Conservation (phyloP, 2,113 vertebrate species). For the Marmota monax region DNA sequence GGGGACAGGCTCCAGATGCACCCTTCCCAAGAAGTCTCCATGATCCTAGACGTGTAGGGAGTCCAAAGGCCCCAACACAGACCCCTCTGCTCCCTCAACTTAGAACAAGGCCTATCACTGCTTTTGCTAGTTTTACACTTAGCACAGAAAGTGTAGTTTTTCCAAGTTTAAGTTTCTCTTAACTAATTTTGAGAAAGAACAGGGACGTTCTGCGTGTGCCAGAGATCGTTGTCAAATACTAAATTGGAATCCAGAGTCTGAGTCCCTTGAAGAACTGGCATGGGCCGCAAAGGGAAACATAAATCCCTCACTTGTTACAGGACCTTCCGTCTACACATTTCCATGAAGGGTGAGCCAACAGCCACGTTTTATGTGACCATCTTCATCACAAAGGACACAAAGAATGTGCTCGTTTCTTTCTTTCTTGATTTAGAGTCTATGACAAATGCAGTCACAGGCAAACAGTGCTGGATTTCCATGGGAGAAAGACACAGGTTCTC, state of each 20-base stretch:
- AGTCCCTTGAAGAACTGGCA: not conserved
- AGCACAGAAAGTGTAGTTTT: not conserved
- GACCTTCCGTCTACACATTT: not conserved
- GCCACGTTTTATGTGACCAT: not conserved
- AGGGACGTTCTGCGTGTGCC: not conserved
- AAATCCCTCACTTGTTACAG: not conserved
- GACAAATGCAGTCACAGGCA: not conserved
- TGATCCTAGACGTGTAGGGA: not conserved
- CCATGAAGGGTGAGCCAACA: not conserved
- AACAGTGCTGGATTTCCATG: not conserved
- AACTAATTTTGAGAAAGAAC: not conserved
- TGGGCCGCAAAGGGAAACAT: not conserved
- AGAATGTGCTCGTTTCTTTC: not conserved
- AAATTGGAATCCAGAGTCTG: too few relatives aligned
- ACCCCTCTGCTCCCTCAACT: not conserved
- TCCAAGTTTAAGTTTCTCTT: not conserved
- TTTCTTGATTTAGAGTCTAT: not conserved
- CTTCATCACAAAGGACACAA: not conserved
- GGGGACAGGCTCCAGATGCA: not conserved
- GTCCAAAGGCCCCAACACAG: not conserved
- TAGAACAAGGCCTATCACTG: not conserved
- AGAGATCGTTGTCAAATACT: not conserved
- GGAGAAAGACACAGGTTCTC: not conserved
- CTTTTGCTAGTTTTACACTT: not conserved
- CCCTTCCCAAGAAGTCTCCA: not conserved